Conservation (phyloP, 1,140 invertebrate genomes). For the Uloborus diversus region DNA sequence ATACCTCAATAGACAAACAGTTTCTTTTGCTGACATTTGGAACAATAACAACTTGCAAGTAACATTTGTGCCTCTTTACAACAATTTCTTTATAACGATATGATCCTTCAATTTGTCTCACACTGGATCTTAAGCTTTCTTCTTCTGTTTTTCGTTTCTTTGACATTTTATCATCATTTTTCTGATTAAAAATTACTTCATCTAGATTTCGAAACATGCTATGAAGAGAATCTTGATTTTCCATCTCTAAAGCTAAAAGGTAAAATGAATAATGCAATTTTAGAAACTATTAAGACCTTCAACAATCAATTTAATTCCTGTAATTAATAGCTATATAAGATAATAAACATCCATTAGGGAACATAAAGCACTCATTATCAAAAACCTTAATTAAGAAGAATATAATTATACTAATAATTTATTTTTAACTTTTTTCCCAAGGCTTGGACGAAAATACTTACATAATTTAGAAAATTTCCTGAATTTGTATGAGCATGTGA, state of each 20-base stretch:
- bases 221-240: background rate
- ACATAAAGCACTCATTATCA: background rate
- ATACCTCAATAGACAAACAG: conserved; percentile 71
- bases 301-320: no score
- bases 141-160: conserved; percentile 16
- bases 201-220: background rate
- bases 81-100: conserved; percentile 71
- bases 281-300: background rate
- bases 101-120: conserved; percentile 63
- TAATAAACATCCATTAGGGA: background rate
- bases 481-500: no score
- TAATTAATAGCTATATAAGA: background rate
- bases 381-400: background rate
- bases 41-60: conserved; percentile 74
- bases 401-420: no score
- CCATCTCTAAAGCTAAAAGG: background rate
- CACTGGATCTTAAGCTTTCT: conserved; percentile 30
- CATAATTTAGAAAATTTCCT: no score
- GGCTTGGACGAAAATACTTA: background rate
- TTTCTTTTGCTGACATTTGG: conserved; percentile 70
- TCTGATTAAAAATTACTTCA: background rate
- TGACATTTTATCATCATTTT: background rate
- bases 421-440: background rate
- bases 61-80: conserved; percentile 71
- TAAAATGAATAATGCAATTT: background rate